Percentiles rank a stretch among this genome's conserved stretches.
These are phyloP conservation scores for Colius striatus DNA, from an alignment of 2,113 vertebrate species.

Conservation along the genomic window DNA sequence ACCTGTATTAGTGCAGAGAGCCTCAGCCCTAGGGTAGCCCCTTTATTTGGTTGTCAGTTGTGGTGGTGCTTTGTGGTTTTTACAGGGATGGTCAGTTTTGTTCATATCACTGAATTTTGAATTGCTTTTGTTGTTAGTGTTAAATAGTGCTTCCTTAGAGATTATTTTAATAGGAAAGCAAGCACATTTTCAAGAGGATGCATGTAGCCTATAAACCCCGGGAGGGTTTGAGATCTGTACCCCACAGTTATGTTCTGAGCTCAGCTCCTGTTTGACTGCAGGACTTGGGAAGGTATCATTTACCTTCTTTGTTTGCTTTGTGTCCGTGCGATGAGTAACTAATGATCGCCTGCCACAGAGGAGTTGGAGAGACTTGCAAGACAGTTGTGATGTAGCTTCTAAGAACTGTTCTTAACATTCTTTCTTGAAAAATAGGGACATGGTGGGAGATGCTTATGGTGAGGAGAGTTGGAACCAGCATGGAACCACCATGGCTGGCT, in stretches of 20 bases:
- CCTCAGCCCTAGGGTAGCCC: background rate
- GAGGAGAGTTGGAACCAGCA: background rate
- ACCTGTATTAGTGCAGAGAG: background rate
- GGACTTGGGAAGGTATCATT: background rate
- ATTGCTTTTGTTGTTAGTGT: background rate
- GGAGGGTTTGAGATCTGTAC: background rate
- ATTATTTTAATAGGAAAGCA: background rate
- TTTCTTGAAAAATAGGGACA: background rate
- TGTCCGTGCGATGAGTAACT: background rate
- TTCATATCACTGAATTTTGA: background rate
- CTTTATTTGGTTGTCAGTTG: background rate
- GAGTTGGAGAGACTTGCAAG: background rate
- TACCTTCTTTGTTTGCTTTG: background rate
- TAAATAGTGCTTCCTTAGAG: background rate
- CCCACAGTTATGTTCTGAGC: background rate
- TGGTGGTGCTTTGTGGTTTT: background rate
- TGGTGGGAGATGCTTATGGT: background rate
- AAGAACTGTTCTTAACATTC: background rate
- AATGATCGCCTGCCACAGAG: background rate
- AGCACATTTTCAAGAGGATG: background rate
- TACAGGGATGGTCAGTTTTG: background rate
- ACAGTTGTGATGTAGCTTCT: background rate
- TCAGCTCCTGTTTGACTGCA: background rate
- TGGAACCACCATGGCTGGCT: accelerated
- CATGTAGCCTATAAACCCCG: background rate